Evolutionary conservation across 2,888 invertebrate species (phyloP).

Genomic region (Euzetes globulus): DNA sequence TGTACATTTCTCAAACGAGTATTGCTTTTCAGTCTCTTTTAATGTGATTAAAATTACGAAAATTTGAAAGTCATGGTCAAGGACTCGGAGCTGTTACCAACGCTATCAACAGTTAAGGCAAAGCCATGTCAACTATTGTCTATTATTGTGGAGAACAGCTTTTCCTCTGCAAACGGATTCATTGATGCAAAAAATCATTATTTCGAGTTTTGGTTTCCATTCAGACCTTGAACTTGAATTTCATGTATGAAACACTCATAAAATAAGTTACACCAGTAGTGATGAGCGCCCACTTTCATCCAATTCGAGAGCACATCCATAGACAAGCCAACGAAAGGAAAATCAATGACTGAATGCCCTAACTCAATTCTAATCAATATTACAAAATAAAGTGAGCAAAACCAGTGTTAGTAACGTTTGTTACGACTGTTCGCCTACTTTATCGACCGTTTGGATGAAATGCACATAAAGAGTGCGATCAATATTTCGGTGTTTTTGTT

Average conservation of each 20-base stretch:
- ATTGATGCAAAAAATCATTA: constrained; percentile 9
- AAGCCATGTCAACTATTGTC: background rate
- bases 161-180: background rate
- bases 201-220: background rate
- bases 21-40: too few species aligned
- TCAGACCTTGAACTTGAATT: constrained; percentile 25
- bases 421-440: too few species aligned
- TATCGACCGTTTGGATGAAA: too few species aligned
- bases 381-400: too few species aligned
- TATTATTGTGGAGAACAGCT: background rate
- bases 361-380: too few species aligned
- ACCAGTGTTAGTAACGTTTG: too few species aligned
- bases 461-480: too few species aligned
- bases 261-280: background rate
- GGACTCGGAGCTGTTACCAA: constrained; percentile 3
- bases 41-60: background rate
- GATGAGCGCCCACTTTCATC: background rate
- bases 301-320: too few species aligned
- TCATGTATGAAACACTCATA: background rate
- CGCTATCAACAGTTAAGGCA: background rate
- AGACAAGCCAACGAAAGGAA: too few species aligned
- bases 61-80: background rate
- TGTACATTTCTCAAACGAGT: too few species aligned
- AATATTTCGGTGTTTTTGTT: too few species aligned
- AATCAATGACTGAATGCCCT: too few species aligned